Base-by-base conservation (phyloP, 1,140 invertebrate genomes). In the Zaprionus africanus region DNA sequence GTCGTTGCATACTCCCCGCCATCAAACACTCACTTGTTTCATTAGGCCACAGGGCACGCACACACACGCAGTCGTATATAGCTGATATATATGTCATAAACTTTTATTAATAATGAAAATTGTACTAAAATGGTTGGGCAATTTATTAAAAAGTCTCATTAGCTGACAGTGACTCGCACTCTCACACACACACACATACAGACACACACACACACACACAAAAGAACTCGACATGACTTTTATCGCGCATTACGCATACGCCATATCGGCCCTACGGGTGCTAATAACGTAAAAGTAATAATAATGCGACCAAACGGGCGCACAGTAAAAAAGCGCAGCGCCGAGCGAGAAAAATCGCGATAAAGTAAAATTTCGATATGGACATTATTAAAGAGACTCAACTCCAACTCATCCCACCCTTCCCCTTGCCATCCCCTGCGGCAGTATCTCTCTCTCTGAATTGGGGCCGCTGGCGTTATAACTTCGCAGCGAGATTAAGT, bases 71-170 rank as follows among this genome's bases (percentile, higher is more conserved):
- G 54, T 69, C 41, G 19, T 17, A 74, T 59, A 75, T 36, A 62
- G 19, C 85, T 73, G 77, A 87, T 87, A 90, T 83, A 80, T 80
- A 83, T 84, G 79, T 75, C 86, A 90, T 90, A 90, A 90, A 90
- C 65, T 90, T 90, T 90, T 90, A 90, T 90, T 90, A 90, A 90
- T 90, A 90, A 90, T 90, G 85, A 90, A 90, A 90, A 90, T 85
- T 90, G 85, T 85, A 90, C 81, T 90, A 78, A 90, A 90, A 82
- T 81, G 82, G 57, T 72, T 78, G 85, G 79, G 79, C 81, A 90
- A 90, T 90, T 90, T 90, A 90, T 90, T 90, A 90, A 90, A 90
- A 90, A 90, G 82, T 90, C 85, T 90, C 85, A 90, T 90, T 90
- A 90, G 82, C 78, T 80, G 72, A 56, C 76, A 65, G 65, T 65